Evolutionary conservation across 64 coral and sea anemone species (phyloP), one percentile per base, ranked within the genome.

Genomic region (Dendrophyllia cribrosa): DNA sequence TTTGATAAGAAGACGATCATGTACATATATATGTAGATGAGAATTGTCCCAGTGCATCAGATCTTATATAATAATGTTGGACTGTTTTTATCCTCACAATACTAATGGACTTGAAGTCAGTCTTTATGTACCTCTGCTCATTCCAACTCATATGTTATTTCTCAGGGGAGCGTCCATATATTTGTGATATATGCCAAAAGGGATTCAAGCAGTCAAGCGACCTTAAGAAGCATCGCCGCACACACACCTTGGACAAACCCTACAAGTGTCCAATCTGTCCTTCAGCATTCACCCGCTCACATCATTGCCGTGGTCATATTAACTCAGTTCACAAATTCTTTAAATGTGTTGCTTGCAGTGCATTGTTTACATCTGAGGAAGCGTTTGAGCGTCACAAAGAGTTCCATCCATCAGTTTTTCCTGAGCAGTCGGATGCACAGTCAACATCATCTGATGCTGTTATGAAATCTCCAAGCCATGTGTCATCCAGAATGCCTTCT

Each of bases 131-230:
- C 34, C 34, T 34, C 34, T 34, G 34, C 34, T 34, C 34, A 34
- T 34, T 34, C 34, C 34, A 34, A 34, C 34, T 34, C 22, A 9
- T 21, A 17, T 53, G 74, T 53, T 66, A 34, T 59, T 89, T 45
- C 34, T 16, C 64, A 99, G 97, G 97, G 1, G 97, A 99, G 72
- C 91, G 94, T 15, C 97, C 97, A 19, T 99, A 96, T 91, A 93
- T 96, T 21, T 99, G 94, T 70, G 91, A 93, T 19, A 92, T 96
- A 12, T 99, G 97, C 25, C 91, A 96, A 26, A 96, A 96, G 22
- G 97, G 97, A 25, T 99, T 99, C 67, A 99, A 99, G 55, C 97
- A 99, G 34, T 99, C 97, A 17, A 99, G 94, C 71, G 97, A 99
- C 63, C 81, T 99, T 15, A 99, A 99, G 66, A 99, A 96, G 49